These are phyloP conservation scores for Danaus chrysippus DNA, from an alignment of 2,888 invertebrate genomes.

Conservation along the genomic window DNA sequence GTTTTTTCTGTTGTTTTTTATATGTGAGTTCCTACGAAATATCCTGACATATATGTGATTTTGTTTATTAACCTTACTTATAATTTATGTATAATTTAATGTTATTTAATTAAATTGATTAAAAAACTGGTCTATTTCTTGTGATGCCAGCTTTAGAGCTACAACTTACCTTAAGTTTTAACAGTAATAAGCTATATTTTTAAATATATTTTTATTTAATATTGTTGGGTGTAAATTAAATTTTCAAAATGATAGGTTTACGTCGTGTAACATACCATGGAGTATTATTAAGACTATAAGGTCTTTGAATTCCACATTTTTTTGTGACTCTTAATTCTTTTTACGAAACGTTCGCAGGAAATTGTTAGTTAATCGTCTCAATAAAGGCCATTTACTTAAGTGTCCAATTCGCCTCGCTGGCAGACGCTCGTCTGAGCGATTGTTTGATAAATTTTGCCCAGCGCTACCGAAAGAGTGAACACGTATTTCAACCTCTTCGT, in stretches of 20 bases:
- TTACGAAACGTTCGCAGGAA: not conserved
- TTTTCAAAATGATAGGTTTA: too few relatives aligned
- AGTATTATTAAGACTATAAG: too few relatives aligned
- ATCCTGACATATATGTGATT: constrained; percentile 17
- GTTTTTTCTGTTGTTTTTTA: not conserved
- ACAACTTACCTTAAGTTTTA: too few relatives aligned
- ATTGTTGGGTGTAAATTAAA: too few relatives aligned
- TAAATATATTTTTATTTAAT: too few relatives aligned
- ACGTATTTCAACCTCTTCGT: constrained; percentile 61
- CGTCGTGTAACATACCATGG: too few relatives aligned
- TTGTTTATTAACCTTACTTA: constrained; percentile 18
- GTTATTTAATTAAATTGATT: not conserved
- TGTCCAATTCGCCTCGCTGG: constrained; percentile 52
- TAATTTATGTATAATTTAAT: constrained; percentile 10
- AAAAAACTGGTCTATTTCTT: not conserved
- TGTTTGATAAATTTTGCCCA: constrained; percentile 35
- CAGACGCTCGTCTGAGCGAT: constrained; percentile 36
- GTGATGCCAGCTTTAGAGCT: not conserved
- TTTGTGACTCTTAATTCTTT: not conserved
- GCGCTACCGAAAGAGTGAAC: constrained; percentile 61
- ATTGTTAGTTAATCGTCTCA: constrained; percentile 17
- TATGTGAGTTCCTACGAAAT: constrained; percentile 4
- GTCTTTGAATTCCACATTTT: too few relatives aligned
- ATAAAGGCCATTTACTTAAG: constrained; percentile 34
- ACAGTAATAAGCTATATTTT: too few relatives aligned